Base-by-base conservation (phyloP, 2,888 invertebrate genomes). In the Drosophila buzzatii region DNA sequence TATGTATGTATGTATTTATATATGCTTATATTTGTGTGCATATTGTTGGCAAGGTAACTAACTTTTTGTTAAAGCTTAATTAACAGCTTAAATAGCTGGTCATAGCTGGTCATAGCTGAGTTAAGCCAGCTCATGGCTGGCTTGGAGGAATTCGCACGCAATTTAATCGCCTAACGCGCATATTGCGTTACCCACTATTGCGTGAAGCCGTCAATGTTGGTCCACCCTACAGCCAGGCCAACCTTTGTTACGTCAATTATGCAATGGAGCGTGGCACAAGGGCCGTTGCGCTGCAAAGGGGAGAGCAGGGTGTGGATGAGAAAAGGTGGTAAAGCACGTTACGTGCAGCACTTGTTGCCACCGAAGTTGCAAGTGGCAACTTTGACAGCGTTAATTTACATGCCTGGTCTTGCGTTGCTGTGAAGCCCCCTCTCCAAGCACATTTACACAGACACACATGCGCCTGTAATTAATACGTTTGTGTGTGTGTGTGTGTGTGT, bases 321-420 rank as follows among this genome's bases (percentile, higher is more conserved):
- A 18, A 20, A 16, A 14, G 49, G 55, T 6, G 27, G 35, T 35
- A 47, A 47, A 27, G 49, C 67, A 67, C 68, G 67, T 76, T 71
- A 76, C 39, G 73, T 61, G 67, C 39, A 49, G 56, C 61, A 70
- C 70, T 70, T 60, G 53, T 69, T 69, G 69, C 58, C 69, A 58
- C 77, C 72, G 18, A 76, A 65, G 65, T 63, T 77, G 78, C 73
- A 78, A 73, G 63, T 78, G 76, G 76, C 73, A 78, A 58, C 78
- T 67, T 49, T 31, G 61, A 64, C 61, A 73, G 68, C 76, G 63
- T 73, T 69, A 78, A 78, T 73, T 68, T 73, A 61, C 73, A 58
- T 64, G 42, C 78, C 64, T 44, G 51, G 5, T 44, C 71, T 59
- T 47, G 53, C 47, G 41, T 35, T 55, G 55, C 44, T 23, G 31